phyloP scores from a whole-genome alignment of 2,888 invertebrate genomes.

The Leuctra nigra region DNA sequence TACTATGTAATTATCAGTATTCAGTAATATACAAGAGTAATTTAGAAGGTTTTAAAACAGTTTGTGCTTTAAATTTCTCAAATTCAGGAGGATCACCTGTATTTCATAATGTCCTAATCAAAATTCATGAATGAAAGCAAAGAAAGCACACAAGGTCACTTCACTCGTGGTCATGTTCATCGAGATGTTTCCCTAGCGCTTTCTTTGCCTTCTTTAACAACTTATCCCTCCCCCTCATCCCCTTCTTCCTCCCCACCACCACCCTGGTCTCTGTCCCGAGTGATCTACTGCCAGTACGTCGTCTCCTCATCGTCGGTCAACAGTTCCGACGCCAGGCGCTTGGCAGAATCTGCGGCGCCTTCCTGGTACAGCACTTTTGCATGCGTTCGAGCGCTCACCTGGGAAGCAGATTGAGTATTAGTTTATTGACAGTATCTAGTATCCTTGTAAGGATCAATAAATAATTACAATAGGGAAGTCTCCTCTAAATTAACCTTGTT shows the following conservation, averaged over 20 bases:
- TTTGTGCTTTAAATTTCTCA: no score
- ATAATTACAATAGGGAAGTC: no score
- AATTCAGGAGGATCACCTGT: background rate
- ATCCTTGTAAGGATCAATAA: no score
- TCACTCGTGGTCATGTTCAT: slow-evolving; percentile 52
- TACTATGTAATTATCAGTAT: no score
- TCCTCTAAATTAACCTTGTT: no score
- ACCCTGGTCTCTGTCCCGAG: slow-evolving; percentile 43
- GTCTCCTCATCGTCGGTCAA: slow-evolving; percentile 61
- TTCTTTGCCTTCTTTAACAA: slow-evolving; percentile 56
- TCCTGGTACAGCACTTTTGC: slow-evolving; percentile 72
- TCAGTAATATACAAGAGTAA: no score
- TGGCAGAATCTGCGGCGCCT: slow-evolving; percentile 45
- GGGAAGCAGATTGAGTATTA: no score
- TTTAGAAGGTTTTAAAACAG: no score
- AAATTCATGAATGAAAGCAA: no score
- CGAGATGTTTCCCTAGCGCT: slow-evolving; percentile 62
- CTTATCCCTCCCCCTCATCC: slow-evolving; percentile 55
- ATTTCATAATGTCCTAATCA: no score
- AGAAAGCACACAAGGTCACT: background rate
- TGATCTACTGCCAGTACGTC: slow-evolving; percentile 74
- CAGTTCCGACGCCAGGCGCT: slow-evolving; percentile 38
- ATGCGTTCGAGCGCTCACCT: slow-evolving; percentile 56
- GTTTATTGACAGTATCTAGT: no score
- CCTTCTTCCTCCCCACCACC: slow-evolving; percentile 41